Conservation (phyloP, 2,113 vertebrate species). For the Sciurus niger region DNA sequence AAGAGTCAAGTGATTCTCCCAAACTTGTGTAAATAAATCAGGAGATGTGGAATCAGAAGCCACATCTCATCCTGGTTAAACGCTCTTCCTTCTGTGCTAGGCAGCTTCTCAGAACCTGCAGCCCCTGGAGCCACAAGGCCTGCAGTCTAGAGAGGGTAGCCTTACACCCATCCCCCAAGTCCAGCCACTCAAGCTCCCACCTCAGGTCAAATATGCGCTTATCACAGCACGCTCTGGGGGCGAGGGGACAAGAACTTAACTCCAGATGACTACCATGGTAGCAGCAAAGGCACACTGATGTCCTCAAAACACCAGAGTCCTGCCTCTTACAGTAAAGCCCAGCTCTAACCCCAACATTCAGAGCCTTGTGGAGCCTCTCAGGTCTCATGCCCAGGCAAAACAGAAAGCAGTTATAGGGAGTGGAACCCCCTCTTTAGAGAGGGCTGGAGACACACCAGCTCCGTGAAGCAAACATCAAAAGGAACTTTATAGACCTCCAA, state of each 20-base stretch:
- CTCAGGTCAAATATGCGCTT: not conserved
- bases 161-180: rapidly evolving
- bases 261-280: not conserved
- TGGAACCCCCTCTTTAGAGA: not conserved
- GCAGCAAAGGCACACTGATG: not conserved
- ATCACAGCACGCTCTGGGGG: not conserved
- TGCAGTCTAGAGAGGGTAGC: rapidly evolving
- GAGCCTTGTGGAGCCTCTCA: not conserved
- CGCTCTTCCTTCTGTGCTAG: not conserved
- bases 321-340: not conserved
- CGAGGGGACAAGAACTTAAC: not conserved
- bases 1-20: not conserved
- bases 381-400: not conserved
- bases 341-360: too few species aligned
- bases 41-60: not conserved
- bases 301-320: not conserved
- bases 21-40: not conserved
- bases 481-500: not conserved
- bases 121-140: not conserved
- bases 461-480: not conserved
- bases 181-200: not conserved
- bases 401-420: not conserved
- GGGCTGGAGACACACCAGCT: not conserved
- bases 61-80: not conserved
- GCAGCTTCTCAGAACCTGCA: not conserved